Base-by-base conservation (phyloP, 1,140 invertebrate species). In the Drosophila baimaii region DNA sequence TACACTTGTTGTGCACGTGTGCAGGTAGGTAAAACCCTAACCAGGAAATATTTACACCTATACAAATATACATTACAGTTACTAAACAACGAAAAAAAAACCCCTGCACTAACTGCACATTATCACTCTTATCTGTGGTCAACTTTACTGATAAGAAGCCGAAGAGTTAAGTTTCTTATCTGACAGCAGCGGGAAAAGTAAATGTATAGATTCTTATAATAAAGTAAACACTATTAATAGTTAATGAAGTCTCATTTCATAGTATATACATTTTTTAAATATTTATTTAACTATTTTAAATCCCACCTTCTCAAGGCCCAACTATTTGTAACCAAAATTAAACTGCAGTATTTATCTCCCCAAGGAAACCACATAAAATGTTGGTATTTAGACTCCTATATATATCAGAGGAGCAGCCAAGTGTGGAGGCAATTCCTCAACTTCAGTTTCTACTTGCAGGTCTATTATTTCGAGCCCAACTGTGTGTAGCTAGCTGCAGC, bases 101-200 rank as follows among this genome's bases (percentile, higher is more conserved):
- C 15, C n/a, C 27, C 15, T 70, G 39, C 49, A 44, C 37, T 31
- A 17, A 15, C 23, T 55, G 63, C 62, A 62, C 56, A 43, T 65
- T 35, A 65, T 41, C 35, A 25, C 8, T n/a, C 64, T 70, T 56
- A 70, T 70, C 68, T 39, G 17, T 27, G 64, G 2, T 13, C n/a
- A 29, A 17, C 15, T n/a, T 19, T 33, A 27, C 1, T 35, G 63
- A 69, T 70, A 70, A 70, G 9, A 2, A 3, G 17, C 6, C 2
- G 9, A 39, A 29, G 23, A 66, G 31, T 33, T 56, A 15, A 13
- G 25, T 69, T 69, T 12, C 44, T 31, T 63, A 52, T 35, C 33
- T 65, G 25, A 13, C 17, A 68, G 21, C 12, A 25, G 6, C 8
- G 15, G 17, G 9, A 1, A 8, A 19, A 29, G 39, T 55, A 21